phyloP scores from a whole-genome alignment of 2,113 vertebrate species.

The Apodemus sylvaticus region DNA sequence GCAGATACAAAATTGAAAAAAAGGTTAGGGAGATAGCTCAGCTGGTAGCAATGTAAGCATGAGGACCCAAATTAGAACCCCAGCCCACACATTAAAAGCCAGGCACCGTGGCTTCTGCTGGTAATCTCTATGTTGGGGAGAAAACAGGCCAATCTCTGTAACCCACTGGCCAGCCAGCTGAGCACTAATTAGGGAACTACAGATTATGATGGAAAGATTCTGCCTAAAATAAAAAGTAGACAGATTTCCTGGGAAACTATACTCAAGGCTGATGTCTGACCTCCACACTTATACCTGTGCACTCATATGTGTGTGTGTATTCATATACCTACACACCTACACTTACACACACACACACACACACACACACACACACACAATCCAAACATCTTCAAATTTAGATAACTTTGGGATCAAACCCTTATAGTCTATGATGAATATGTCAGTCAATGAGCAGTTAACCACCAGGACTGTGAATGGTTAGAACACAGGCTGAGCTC shows the following conservation, averaged over 20 bases:
- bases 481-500: background rate
- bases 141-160: background rate
- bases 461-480: background rate
- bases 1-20: background rate
- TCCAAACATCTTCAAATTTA: background rate
- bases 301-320: background rate
- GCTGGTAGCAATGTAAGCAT: background rate
- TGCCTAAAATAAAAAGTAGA: background rate
- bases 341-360: too few species aligned
- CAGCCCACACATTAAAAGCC: background rate
- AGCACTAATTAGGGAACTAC: background rate
- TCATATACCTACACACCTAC: background rate
- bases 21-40: background rate
- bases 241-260: too few species aligned
- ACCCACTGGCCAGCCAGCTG: too few species aligned
- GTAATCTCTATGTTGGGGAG: background rate
- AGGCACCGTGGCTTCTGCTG: background rate
- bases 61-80: background rate
- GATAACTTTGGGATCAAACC: conserved; percentile 7
- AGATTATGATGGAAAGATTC: background rate
- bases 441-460: background rate
- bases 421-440: background rate
- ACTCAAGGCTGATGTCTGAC: background rate
- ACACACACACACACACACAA: background rate
- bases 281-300: background rate